Evolutionary conservation across 2,797 vertebrate species (phyloP), one percentile per base, ranked within the genome.

Genomic region (Epinephelus awoara): DNA sequence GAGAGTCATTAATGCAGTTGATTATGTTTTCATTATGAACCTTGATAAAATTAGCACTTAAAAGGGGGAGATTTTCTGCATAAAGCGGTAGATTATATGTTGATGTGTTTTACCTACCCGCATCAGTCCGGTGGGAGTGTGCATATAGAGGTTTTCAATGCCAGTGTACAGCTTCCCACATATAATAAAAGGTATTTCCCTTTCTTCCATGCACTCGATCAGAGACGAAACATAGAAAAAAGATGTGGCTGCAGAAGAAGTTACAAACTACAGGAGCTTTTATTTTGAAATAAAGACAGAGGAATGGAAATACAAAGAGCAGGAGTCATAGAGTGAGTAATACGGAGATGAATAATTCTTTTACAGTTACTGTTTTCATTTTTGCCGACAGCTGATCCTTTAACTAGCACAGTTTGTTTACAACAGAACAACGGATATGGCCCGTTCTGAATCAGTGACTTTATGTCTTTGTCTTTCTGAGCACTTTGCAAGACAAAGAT

Each of bases 21-120:
- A 75, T 75, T 19, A 44, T 21, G 61, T 54, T 72, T 64, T 79
- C 71, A 63, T 74, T 21, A 67, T 56, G 38, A 77, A 57, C 49
- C 67, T 25, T 67, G 75, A 75, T 74, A 0, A 55, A 82, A 82
- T 74, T 13, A 80, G 21, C 51, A 38, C 5, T 23, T 6, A 14
- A 18, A 66, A 81, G 59, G 58, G 7, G 29, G 55, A 47, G 52
- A n/a, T 75, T 79, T 75, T 46, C 13, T 5, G 57, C 51, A 46
- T 50, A 47, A 80, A 66, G 73, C 5, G 0, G 51, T 2, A 6
- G 57, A 80, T 82, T 74, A 67, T 52, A 21, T 40, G 62, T 40
- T 40, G 2, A 42, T 40, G 59, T 52, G 18, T 59, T 66, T 25
- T 25, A 56, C 18, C 52, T 67, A 65, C 18, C 40, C 46, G 5